These are phyloP conservation scores for Triplophysa dalaica DNA, from an alignment of 2,113 vertebrate genomes.

Conservation along the genomic window DNA sequence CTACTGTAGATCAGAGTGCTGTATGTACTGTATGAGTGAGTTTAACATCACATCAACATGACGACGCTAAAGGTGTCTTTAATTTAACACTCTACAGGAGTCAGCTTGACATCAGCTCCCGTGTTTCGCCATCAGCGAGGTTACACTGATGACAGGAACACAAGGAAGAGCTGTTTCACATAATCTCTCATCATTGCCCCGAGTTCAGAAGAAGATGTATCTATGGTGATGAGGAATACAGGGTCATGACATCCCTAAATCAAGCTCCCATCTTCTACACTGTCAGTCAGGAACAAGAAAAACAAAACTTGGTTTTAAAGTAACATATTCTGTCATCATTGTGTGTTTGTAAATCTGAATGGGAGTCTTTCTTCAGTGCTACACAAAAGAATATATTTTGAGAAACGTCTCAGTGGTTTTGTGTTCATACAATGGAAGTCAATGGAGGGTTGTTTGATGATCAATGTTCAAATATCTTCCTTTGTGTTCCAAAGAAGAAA, in stretches of 20 bases:
- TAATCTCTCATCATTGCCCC: constrained; percentile 16
- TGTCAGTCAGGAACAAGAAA: no score
- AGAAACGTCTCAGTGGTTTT: no score
- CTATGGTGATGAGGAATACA: constrained; percentile 13
- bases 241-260: constrained; percentile 34
- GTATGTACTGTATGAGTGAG: not conserved
- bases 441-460: no score
- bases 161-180: constrained; percentile 1
- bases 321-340: no score
- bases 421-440: no score
- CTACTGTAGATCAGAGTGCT: no score
- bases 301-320: no score
- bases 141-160: not conserved
- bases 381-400: no score
- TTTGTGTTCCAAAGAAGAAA: no score
- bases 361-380: no score
- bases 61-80: not conserved
- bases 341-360: no score
- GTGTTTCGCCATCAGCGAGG: not conserved
- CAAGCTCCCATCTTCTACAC: not conserved
- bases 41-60: not conserved
- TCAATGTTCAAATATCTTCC: no score
- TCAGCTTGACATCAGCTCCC: not conserved
- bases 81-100: not conserved
- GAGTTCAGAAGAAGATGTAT: not conserved